Conservation (phyloP, 2,113 vertebrate genomes). For the Hydrolagus affinis region DNA sequence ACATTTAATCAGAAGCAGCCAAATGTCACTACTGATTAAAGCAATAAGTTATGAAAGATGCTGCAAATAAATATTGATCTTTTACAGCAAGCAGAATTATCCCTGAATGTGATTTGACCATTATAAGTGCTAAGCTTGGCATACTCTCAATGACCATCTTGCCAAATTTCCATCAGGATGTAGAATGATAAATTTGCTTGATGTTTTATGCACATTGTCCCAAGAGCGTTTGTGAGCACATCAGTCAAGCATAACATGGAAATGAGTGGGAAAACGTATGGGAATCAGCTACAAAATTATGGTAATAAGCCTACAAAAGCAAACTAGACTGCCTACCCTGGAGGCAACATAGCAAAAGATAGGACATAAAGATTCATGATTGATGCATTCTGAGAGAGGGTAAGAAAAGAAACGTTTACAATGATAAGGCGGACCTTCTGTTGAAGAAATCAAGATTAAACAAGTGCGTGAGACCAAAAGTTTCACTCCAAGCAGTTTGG, state of each 20-base stretch:
- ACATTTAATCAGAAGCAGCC: conserved; percentile 18
- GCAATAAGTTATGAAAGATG: conserved; percentile 24
- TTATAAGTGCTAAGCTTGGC: neutral
- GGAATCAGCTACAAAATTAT: neutral
- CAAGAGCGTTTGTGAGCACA: neutral
- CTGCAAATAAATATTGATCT: conserved; percentile 29
- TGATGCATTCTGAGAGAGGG: neutral
- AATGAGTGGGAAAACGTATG: neutral
- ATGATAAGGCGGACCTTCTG: neutral
- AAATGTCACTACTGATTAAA: conserved; percentile 13
- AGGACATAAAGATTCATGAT: neutral
- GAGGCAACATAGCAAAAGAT: neutral
- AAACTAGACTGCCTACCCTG: neutral
- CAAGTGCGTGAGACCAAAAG: neutral
- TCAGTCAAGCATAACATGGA: neutral
- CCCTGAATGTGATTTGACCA: neutral
- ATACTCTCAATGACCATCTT: neutral
- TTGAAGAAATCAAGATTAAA: neutral
- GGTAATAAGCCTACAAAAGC: neutral
- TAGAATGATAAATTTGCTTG: neutral
- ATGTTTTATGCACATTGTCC: neutral
- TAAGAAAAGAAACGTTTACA: neutral
- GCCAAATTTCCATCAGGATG: neutral
- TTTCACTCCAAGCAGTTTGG: neutral
- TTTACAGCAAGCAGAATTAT: neutral